Base-by-base conservation (phyloP, 2,797 vertebrate species). In the Rhinophrynus dorsalis region DNA sequence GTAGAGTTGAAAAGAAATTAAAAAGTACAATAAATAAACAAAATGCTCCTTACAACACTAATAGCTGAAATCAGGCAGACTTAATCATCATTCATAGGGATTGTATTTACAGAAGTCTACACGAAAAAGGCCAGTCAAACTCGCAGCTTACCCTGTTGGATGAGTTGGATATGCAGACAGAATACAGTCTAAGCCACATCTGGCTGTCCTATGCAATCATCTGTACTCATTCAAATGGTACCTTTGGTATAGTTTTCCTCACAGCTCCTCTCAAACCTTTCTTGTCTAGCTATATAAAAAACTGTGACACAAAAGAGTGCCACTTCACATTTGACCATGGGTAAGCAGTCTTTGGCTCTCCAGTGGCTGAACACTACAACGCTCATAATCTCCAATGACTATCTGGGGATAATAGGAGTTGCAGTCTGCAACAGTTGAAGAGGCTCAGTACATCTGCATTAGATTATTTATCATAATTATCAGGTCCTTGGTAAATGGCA, bases 61-160 rank as follows among this genome's bases (percentile, higher is more conserved):
- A 90, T 84, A 90, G 88, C 91, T 89, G 90, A 77, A 54, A 91
- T 88, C 93, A 96, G 93, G 95, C 93, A 96, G 93, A 93, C 91
- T 86, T 90, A 88, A 85, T 86, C 77, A 77, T 90, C 89, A 91
- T 91, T 91, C 89, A 89, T 89, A 88, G 84, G 58, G 80, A 86
- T 89, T 86, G 23, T 91, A 91, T 91, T 85, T 91, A 91, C 89
- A 91, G 86, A 88, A 86, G 87, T 90, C 86, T 88, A 88, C 83
- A 85, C 85, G 83, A 86, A 73, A n/a, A 74, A 61, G 64, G 65
- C 65, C 72, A 57, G 72, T 67, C 60, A 64, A 57, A 64, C 62
- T 66, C 65, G 37, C 51, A 67, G 66, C 65, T 48, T 68, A 67
- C 72, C 66, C 72, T 73, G 70, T 73, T 40, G 32, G 62, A 73